These are phyloP conservation scores for Lepisosteus osseus DNA, from an alignment of 2,113 vertebrate genomes.

Conservation along the genomic window DNA sequence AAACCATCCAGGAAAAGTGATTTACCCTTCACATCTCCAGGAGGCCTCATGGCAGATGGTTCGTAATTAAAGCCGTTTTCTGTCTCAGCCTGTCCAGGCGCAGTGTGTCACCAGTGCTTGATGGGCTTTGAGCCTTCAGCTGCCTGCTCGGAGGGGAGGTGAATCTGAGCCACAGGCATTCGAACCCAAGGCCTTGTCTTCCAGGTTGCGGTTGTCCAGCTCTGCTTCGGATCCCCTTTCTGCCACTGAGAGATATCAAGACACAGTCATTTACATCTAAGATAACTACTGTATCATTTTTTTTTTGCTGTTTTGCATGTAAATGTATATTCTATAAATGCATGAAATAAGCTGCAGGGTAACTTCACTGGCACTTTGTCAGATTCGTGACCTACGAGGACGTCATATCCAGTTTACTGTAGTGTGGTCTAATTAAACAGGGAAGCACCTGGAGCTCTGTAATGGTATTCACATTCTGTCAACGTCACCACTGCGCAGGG, in stretches of 20 bases:
- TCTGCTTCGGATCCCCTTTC: background rate
- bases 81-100: background rate
- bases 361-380: too few relatives aligned
- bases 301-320: too few relatives aligned
- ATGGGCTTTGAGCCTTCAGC: too few relatives aligned
- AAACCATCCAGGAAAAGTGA: background rate
- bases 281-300: background rate
- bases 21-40: conserved; percentile 16
- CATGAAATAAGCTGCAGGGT: too few relatives aligned
- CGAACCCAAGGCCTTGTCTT: background rate
- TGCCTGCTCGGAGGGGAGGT: too few relatives aligned
- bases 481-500: background rate
- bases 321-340: too few relatives aligned
- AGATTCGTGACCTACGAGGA: too few relatives aligned
- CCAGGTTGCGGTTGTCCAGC: background rate
- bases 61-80: conserved; percentile 9
- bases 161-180: background rate
- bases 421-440: too few relatives aligned
- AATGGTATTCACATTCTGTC: background rate
- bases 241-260: background rate
- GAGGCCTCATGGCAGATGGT: conserved; percentile 12
- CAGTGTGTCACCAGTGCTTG: background rate
- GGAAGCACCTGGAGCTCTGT: background rate
- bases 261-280: background rate
- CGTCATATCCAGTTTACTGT: too few relatives aligned